phyloP scores from a whole-genome alignment of 2,888 invertebrate species.

The Tipula unca region DNA sequence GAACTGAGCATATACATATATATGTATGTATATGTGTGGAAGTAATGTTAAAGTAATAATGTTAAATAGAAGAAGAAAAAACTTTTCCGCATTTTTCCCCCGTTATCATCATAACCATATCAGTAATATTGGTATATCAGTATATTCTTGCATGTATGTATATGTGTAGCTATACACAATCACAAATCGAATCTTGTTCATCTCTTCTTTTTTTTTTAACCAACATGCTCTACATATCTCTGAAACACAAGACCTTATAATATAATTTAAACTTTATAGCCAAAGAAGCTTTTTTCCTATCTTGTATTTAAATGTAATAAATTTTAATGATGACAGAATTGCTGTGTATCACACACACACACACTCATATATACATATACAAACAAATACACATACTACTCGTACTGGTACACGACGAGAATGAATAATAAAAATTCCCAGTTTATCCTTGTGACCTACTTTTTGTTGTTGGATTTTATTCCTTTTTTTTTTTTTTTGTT shows the following conservation, averaged over 20 bases:
- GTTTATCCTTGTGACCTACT: background rate
- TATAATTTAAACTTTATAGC: constrained; percentile 1
- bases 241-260: background rate
- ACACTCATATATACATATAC: background rate
- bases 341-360: background rate
- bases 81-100: background rate
- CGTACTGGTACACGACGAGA: background rate
- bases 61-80: background rate
- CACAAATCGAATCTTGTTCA: background rate
- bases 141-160: no score
- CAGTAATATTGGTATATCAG: background rate
- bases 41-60: background rate
- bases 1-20: background rate
- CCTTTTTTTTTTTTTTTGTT: background rate
- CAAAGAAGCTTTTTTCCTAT: background rate
- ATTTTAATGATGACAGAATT: background rate
- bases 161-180: background rate
- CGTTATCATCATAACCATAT: background rate
- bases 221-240: background rate
- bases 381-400: background rate
- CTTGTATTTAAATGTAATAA: constrained; percentile 8
- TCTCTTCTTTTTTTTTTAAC: background rate
- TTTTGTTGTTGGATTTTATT: background rate
- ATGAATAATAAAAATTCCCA: background rate
- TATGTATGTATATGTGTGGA: no score